Percentiles rank a stretch among this genome's conserved stretches.
Conservation (phyloP, 1,140 invertebrate genomes). For the Drosophila subobscura region DNA sequence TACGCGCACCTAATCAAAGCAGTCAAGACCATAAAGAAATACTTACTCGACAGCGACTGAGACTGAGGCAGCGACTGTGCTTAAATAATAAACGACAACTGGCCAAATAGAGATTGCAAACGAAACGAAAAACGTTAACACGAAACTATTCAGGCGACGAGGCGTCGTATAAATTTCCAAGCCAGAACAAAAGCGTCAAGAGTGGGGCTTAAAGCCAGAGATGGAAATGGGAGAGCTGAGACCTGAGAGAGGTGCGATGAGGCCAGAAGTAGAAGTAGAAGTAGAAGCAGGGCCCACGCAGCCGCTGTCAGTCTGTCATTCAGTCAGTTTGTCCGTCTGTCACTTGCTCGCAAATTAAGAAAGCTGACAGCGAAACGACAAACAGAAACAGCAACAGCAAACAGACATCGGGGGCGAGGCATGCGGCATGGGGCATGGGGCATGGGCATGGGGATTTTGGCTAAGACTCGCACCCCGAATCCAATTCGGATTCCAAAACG, state of each 20-base stretch:
- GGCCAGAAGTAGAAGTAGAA: neutral
- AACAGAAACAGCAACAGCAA: constrained; percentile 13
- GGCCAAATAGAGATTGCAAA: constrained; percentile 73
- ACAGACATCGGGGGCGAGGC: constrained; percentile 9
- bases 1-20: constrained; percentile 38
- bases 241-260: neutral
- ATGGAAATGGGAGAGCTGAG: neutral
- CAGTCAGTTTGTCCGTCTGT: constrained; percentile 51
- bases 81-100: constrained; percentile 64
- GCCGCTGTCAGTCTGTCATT: constrained; percentile 50
- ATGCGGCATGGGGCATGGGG: constrained; percentile 37
- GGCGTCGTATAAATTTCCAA: constrained; percentile 60
- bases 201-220: neutral
- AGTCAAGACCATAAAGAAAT: constrained; percentile 66
- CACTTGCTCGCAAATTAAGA: constrained; percentile 50
- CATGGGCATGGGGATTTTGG: constrained; percentile 28
- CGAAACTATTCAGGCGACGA: constrained; percentile 62
- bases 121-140: constrained; percentile 27
- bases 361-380: constrained; percentile 67
- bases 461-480: constrained; percentile 18
- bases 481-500: constrained; percentile 32
- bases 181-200: constrained; percentile 66
- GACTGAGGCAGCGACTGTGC: constrained; percentile 21
- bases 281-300: constrained; percentile 58
- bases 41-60: constrained; percentile 6